Percentiles rank a stretch among this genome's conserved stretches.
Evolutionary conservation across 2,888 invertebrate species (phyloP).

Genomic region (Drosophila buzzatii): DNA sequence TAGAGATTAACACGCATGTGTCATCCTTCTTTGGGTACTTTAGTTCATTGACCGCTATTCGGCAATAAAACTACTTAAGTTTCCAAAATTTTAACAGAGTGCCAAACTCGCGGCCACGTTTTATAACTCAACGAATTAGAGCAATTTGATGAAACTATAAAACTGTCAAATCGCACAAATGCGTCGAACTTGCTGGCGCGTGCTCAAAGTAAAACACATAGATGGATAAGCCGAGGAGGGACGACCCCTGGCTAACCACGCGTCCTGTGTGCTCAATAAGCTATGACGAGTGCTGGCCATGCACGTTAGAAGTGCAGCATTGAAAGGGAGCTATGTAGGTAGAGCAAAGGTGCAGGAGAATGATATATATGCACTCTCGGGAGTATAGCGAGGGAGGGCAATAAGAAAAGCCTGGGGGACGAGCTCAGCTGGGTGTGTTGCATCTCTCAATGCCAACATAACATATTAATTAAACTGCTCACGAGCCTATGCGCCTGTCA

Average conservation of each 20-base stretch:
- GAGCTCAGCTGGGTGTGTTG: slow-evolving; percentile 50
- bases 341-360: slow-evolving; percentile 11
- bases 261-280: slow-evolving; percentile 72
- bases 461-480: slow-evolving; percentile 75
- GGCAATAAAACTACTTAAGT: slow-evolving; percentile 65
- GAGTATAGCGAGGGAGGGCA: not conserved
- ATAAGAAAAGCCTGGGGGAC: not conserved
- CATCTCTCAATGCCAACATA: slow-evolving; percentile 63
- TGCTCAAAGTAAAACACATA: slow-evolving; percentile 16
- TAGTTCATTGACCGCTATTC: slow-evolving; percentile 71
- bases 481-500: slow-evolving; percentile 75
- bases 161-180: slow-evolving; percentile 73
- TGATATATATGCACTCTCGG: slow-evolving; percentile 11
- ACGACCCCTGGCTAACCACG: slow-evolving; percentile 15
- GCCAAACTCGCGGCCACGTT: slow-evolving; percentile 62
- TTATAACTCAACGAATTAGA: slow-evolving; percentile 75
- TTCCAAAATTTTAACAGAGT: slow-evolving; percentile 51
- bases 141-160: slow-evolving; percentile 77
- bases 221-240: slow-evolving; percentile 34
- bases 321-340: not conserved
- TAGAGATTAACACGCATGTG: slow-evolving; percentile 82
- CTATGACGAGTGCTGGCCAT: slow-evolving; percentile 64
- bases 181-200: slow-evolving; percentile 27
- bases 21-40: slow-evolving; percentile 60
- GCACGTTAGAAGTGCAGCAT: slow-evolving; percentile 40